Percentiles rank a stretch among this genome's conserved stretches.
These are phyloP conservation scores for Nymphalis urticae DNA, from an alignment of 2,888 invertebrate species.

Conservation along the genomic window DNA sequence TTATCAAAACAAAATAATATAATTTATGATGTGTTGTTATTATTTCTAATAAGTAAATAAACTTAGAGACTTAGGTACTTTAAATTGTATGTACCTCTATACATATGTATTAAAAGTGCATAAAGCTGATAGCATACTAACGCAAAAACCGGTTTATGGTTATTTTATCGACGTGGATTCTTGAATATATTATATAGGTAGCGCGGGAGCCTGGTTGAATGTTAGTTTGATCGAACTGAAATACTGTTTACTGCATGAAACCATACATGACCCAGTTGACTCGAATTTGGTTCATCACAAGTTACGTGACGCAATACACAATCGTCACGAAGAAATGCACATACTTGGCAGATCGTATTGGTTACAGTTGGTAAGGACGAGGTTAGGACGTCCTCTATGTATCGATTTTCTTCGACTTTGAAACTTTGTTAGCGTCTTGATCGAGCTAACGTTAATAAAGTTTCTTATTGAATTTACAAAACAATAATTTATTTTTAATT, in stretches of 20 bases:
- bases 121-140: constrained; percentile 21
- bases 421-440: constrained; percentile 2
- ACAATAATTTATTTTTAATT: constrained; percentile 60
- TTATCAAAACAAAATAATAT: neutral
- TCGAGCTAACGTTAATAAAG: constrained; percentile 8
- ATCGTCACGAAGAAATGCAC: constrained; percentile 49
- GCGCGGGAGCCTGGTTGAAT: constrained; percentile 16
- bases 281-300: constrained; percentile 51
- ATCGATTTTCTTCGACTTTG: constrained; percentile 29
- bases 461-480: constrained; percentile 26
- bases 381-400: constrained; percentile 33
- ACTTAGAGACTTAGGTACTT: neutral
- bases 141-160: constrained; percentile 61
- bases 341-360: constrained; percentile 48
- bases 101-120: constrained; percentile 12
- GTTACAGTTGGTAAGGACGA: constrained; percentile 32
- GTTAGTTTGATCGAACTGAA: constrained; percentile 49
- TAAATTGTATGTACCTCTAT: neutral
- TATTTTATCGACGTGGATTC: constrained; percentile 55
- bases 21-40: neutral
- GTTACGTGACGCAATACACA: constrained; percentile 60
- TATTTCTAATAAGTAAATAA: neutral
- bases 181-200: constrained; percentile 4
- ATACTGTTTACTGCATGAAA: constrained; percentile 61
- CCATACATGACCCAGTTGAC: constrained; percentile 73